These are phyloP conservation scores for Periophthalmodon schlosseri DNA, from an alignment of 2,113 vertebrate genomes.

Conservation along the genomic window DNA sequence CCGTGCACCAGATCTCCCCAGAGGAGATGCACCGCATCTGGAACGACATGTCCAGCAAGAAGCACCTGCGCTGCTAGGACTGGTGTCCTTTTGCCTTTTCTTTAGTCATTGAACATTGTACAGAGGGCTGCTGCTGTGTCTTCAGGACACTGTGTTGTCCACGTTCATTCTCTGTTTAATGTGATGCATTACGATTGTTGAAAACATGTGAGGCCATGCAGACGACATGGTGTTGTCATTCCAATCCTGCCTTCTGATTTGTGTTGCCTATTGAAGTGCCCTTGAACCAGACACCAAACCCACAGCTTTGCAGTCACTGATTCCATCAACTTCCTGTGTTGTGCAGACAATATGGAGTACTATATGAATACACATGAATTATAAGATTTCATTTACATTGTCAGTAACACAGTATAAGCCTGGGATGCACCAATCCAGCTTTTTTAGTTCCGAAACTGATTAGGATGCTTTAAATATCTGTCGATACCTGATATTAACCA, in stretches of 20 bases:
- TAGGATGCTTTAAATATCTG: too few species aligned
- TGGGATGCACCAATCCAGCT: too few species aligned
- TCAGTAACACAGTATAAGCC: constrained; percentile 9
- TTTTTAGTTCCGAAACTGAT: too few species aligned
- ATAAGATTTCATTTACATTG: neutral
- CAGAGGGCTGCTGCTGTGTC: constrained; percentile 42
- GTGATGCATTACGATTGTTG: constrained; percentile 47
- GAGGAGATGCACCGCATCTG: constrained; percentile 99
- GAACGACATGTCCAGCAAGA: constrained; percentile 99
- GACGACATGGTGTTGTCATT: constrained; percentile 34
- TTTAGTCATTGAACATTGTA: constrained; percentile 34
- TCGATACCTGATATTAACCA: too few species aligned
- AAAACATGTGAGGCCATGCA: constrained; percentile 51
- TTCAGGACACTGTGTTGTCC: constrained; percentile 31
- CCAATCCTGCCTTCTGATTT: constrained; percentile 24
- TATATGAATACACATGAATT: neutral
- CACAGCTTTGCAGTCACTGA: constrained; percentile 34
- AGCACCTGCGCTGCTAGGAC: constrained; percentile 94
- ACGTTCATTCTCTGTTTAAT: constrained; percentile 28
- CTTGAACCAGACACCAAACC: constrained; percentile 55
- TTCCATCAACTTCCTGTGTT: constrained; percentile 16
- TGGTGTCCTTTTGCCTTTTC: constrained; percentile 16
- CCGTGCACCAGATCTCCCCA: constrained; percentile 96
- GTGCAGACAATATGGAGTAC: neutral
- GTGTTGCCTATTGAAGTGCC: constrained; percentile 43